Base-by-base conservation (phyloP, 1,140 invertebrate species). In the Leptopilina clavipes region DNA sequence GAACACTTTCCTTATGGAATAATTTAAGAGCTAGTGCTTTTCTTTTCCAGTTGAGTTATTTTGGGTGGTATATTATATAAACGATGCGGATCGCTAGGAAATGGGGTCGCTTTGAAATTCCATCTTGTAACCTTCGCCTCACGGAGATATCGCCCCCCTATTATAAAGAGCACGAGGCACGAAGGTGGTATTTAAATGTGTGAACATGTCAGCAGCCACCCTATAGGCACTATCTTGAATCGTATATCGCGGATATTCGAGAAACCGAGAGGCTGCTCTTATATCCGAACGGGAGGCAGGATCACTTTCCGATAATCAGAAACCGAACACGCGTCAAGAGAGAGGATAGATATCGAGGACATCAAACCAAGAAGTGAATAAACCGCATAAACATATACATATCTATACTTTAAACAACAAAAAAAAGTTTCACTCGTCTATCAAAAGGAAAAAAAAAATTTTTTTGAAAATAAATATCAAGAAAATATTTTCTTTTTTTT, bases 251-350 rank as follows among this genome's bases (percentile, higher is more conserved):
- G 59, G 59, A 65, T 65, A 65, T 65, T 65, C 59, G 59, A 65
- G 59, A 65, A 65, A 14, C 59, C 7, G 11, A 65, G 37, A 40
- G 25, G 22, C 25, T 25, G 59, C 59, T 22, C 59, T 65, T 65
- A 65, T 31, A 31, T 5, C 25, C 22, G 3, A 31, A 65, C 22
- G 8, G 22, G 12, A 65, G 22, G 59, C 37, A 65, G 74, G 75
- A 82, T 82, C 54, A 71, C 59, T 79, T 82, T 78, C 59, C 75
- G 54, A 79, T 82, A 82, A 82, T 79, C 76, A 72, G 70, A 82
- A 79, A 71, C 40, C 25, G 25, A 79, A 70, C 54, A 59, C 75
- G 70, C 70, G 25, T 65, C 71, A 72, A 31, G 25, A 2, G 25
- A 31, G 25, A 44, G 70, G n/a, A n/a, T n/a, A n/a, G n/a, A n/a